These are phyloP conservation scores for Nebria ingens DNA, from an alignment of 1,140 invertebrate genomes.

Conservation along the genomic window DNA sequence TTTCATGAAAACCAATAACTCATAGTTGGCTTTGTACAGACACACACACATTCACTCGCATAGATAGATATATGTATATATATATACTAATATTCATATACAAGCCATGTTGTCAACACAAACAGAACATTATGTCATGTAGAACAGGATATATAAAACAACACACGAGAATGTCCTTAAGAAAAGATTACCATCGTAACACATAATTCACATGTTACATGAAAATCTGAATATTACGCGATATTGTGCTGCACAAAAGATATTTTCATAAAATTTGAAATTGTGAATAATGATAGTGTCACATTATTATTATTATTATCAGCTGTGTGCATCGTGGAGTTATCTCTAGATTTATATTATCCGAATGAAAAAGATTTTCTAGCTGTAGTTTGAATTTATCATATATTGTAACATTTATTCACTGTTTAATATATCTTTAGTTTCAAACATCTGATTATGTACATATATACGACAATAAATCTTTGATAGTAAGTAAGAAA, in stretches of 20 bases:
- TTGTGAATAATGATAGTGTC: no score
- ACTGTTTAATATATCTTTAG: not conserved
- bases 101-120: not conserved
- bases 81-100: not conserved
- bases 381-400: no score
- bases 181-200: not conserved
- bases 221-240: not conserved
- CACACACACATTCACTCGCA: not conserved
- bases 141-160: no score
- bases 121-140: no score
- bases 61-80: not conserved
- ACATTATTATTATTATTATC: no score
- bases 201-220: not conserved
- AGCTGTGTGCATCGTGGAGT: no score
- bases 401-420: not conserved
- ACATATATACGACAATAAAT: not conserved
- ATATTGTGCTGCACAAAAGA: not conserved
- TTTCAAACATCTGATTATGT: not conserved
- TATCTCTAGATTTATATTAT: no score
- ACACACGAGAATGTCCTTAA: not conserved
- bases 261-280: no score
- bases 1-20: not conserved
- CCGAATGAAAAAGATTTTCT: no score
- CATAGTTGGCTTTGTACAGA: not conserved
- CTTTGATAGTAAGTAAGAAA: not conserved